Evolutionary conservation across 2,113 vertebrate genomes (phyloP).

Genomic region (Herpailurus yagouaroundi): DNA sequence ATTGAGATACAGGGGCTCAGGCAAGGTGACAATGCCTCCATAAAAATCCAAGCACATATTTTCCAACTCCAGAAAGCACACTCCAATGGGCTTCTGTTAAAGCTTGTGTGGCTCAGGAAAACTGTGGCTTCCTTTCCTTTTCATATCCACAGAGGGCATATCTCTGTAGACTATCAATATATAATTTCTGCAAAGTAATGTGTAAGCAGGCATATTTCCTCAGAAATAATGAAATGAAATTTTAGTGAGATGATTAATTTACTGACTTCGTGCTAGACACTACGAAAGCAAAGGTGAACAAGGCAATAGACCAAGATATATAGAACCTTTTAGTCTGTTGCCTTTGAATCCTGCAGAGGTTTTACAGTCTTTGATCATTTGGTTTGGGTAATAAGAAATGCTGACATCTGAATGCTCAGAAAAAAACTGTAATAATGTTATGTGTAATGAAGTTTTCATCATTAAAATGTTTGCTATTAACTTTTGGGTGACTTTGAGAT

Average conservation of each 20-base stretch:
- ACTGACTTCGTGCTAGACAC: neutral
- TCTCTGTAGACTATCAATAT: neutral
- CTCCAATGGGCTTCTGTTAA: neutral
- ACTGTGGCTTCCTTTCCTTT: neutral
- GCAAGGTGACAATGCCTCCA: neutral
- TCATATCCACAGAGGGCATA: neutral
- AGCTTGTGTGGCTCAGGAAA: neutral
- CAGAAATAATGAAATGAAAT: neutral
- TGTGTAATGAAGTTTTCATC: neutral
- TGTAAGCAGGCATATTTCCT: neutral
- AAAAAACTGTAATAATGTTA: neutral
- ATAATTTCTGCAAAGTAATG: neutral
- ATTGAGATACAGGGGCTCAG: neutral
- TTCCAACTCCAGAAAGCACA: neutral
- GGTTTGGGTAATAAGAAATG: neutral
- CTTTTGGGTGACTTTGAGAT: slow-evolving; percentile 33
- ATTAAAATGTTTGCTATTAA: slow-evolving; percentile 21
- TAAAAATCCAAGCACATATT: neutral
- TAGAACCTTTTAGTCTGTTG: neutral
- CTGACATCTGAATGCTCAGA: neutral
- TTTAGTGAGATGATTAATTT: slow-evolving; percentile 29
- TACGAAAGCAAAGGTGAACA: slow-evolving; percentile 21
- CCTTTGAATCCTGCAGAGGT: neutral
- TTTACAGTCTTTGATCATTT: neutral
- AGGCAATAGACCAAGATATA: neutral